Conservation (phyloP, 1,140 invertebrate genomes). For the Lutraria rhynchaena region DNA sequence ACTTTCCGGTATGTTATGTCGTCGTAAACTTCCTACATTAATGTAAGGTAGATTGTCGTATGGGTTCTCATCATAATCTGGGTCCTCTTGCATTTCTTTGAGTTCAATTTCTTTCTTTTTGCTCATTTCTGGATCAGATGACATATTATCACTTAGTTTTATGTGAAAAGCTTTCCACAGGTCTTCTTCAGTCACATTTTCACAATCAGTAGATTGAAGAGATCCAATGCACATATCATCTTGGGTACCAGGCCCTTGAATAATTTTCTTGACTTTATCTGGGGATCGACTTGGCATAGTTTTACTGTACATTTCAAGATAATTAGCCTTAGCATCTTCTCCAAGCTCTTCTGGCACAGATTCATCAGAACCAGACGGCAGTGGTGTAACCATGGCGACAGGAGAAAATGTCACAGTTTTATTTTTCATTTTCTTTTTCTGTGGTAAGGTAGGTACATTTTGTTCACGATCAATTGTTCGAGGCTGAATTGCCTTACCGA, state of each 20-base stretch:
- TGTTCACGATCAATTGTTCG: constrained; percentile 56
- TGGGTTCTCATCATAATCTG: constrained; percentile 53
- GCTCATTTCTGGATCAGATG: constrained; percentile 27
- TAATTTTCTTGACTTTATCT: constrained; percentile 56
- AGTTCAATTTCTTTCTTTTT: constrained; percentile 8
- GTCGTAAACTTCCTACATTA: constrained; percentile 28
- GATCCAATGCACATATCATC: constrained; percentile 57
- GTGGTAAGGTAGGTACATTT: constrained; percentile 48
- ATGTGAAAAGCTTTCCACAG: constrained; percentile 65
- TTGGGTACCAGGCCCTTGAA: constrained; percentile 56
- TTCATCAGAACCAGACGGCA: constrained; percentile 76
- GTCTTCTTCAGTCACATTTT: constrained; percentile 68
- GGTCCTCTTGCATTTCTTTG: constrained; percentile 26
- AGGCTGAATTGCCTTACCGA: constrained; percentile 65
- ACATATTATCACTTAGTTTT: constrained; percentile 52
- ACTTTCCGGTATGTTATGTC: constrained; percentile 21
- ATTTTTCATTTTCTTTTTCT: constrained; percentile 64
- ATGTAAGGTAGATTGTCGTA: constrained; percentile 44
- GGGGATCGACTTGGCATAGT: constrained; percentile 44
- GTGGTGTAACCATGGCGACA: constrained; percentile 77
- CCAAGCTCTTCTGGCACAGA: constrained; percentile 66
- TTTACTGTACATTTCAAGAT: constrained; percentile 62
- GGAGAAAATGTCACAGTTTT: constrained; percentile 78
- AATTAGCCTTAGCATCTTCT: constrained; percentile 63
- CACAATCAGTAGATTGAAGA: constrained; percentile 46